Conservation (phyloP, 2,888 invertebrate species). For the Apomyelois bistriatella region DNA sequence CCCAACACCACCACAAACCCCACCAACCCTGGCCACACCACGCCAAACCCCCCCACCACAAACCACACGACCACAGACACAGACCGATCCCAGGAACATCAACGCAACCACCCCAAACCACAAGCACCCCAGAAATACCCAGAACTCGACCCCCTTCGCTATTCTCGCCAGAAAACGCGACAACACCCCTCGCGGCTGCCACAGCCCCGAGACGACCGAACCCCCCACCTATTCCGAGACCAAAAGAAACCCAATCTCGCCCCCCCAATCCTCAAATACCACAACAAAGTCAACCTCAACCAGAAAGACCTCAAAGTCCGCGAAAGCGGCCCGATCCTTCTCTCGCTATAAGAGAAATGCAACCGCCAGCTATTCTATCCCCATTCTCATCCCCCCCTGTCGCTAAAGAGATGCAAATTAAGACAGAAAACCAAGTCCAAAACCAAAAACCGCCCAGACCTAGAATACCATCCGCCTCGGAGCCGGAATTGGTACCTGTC, state of each 20-base stretch:
- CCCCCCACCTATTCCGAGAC: slow-evolving; percentile 47
- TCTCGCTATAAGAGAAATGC: slow-evolving; percentile 61
- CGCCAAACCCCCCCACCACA: slow-evolving; percentile 51
- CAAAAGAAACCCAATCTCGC: slow-evolving; percentile 24
- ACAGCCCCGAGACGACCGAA: slow-evolving; percentile 42
- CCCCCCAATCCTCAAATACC: slow-evolving; percentile 27
- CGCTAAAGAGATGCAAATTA: slow-evolving; percentile 35
- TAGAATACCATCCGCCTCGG: slow-evolving; percentile 71
- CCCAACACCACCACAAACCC: slow-evolving; percentile 51
- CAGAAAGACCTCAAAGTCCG: slow-evolving; percentile 47
- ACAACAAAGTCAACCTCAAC: slow-evolving; percentile 40
- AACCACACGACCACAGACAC: slow-evolving; percentile 62
- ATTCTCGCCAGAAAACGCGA: slow-evolving; percentile 83
- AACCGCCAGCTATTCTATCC: slow-evolving; percentile 63
- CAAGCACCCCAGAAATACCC: slow-evolving; percentile 33
- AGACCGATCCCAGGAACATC: slow-evolving; percentile 45
- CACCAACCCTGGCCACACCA: slow-evolving; percentile 58
- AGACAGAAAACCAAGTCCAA: background rate
- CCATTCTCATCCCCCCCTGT: slow-evolving; percentile 73
- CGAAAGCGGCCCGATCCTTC: slow-evolving; percentile 58
- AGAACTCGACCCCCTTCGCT: slow-evolving; percentile 80
- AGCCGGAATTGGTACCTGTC: slow-evolving; percentile 81
- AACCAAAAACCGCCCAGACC: slow-evolving; percentile 45
- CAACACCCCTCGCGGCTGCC: slow-evolving; percentile 69
- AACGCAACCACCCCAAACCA: slow-evolving; percentile 27